A percentile compares a stretch with the other conserved stretches of the same genome.
These are phyloP conservation scores for Catharus minimus DNA, from an alignment of 2,113 vertebrate genomes.

Conservation along the genomic window DNA sequence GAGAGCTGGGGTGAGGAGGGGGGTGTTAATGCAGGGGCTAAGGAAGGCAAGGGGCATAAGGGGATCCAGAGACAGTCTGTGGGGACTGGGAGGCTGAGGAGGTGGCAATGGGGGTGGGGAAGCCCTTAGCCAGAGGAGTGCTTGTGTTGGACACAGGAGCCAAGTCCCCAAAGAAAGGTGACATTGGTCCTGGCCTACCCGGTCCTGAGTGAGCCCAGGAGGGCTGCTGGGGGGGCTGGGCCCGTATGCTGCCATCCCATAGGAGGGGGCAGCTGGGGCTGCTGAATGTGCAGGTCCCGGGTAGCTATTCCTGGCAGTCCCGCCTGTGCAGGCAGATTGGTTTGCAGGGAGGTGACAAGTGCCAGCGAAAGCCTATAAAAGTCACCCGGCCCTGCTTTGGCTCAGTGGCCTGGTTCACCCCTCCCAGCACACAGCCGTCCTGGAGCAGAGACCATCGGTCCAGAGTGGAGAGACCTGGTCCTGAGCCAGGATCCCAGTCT, in stretches of 20 bases:
- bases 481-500: not conserved
- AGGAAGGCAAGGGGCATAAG: not conserved
- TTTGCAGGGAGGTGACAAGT: slow-evolving; percentile 58
- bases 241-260: not conserved
- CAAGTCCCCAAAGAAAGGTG: slow-evolving; percentile 22
- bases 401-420: slow-evolving; percentile 3
- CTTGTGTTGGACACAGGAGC: not conserved
- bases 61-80: too few species aligned
- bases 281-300: slow-evolving; percentile 58
- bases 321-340: slow-evolving; percentile 60
- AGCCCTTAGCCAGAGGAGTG: not conserved
- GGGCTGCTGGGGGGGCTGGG: not conserved
- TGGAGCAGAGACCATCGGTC: accelerated
- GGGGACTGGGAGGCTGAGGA: not conserved
- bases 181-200: not conserved
- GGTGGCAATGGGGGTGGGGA: not conserved
- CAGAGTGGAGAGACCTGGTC: not conserved
- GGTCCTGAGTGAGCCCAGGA: not conserved
- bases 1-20: not conserved
- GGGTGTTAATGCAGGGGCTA: not conserved
- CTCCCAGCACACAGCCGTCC: not conserved
- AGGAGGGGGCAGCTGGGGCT: slow-evolving; percentile 30
- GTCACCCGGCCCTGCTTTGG: not conserved
- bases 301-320: slow-evolving; percentile 63
- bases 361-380: slow-evolving; percentile 62